Conservation (phyloP, 2,113 vertebrate species). For the Progne subis region DNA sequence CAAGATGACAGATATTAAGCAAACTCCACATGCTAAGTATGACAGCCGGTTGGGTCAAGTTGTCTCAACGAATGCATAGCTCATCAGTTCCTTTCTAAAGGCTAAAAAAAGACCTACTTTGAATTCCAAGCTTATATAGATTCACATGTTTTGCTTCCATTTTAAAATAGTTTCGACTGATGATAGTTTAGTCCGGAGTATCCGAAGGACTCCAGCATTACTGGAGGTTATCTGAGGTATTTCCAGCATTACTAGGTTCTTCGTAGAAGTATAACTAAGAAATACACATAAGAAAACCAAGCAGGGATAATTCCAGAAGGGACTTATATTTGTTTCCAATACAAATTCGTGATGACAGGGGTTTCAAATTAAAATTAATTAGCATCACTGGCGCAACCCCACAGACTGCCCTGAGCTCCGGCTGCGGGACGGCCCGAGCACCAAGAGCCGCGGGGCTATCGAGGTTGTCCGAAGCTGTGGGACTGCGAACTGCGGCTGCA, state of each 20-base stretch:
- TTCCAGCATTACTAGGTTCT: neutral
- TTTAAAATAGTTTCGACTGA: neutral
- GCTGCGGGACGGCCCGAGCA: neutral
- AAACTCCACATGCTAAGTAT: accelerated
- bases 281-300: accelerated
- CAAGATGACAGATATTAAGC: neutral
- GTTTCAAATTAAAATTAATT: accelerated
- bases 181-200: neutral
- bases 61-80: accelerated
- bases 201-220: neutral
- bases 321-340: accelerated
- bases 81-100: neutral
- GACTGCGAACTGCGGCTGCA: accelerated
- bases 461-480: accelerated
- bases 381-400: accelerated
- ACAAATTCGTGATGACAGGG: accelerated
- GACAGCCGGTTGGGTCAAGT: accelerated
- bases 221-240: too few relatives aligned
- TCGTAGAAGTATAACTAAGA: accelerated
- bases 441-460: accelerated
- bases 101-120: neutral
- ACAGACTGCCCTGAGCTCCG: accelerated
- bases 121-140: accelerated
- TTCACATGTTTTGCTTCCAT: neutral
- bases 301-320: accelerated